Evolutionary conservation across 2,113 vertebrate species (phyloP).

Genomic region (Plecturocebus donacophilus): DNA sequence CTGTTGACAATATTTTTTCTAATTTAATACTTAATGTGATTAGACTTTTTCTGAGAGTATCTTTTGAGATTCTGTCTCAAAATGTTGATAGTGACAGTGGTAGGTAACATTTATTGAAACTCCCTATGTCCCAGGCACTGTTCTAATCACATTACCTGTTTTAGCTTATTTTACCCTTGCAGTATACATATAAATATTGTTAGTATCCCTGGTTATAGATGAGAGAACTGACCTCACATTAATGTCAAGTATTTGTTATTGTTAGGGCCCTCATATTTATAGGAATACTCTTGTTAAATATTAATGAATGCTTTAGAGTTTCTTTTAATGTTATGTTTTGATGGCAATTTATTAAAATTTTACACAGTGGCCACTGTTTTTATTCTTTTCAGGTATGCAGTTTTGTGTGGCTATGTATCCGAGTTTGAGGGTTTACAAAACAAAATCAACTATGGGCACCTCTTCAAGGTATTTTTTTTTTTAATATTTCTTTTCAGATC

Average conservation of each 20-base stretch:
- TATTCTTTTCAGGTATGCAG: slow-evolving; percentile 90
- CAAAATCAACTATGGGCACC: slow-evolving; percentile 96
- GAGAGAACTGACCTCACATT: background rate
- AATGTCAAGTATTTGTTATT: background rate
- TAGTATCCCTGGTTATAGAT: background rate
- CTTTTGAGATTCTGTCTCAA: no score
- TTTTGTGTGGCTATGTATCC: slow-evolving; percentile 95
- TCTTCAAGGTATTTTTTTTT: slow-evolving; percentile 92
- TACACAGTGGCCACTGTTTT: background rate
- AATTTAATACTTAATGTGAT: background rate
- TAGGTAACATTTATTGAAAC: background rate
- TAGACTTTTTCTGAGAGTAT: background rate
- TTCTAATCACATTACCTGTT: background rate
- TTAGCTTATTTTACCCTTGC: background rate
- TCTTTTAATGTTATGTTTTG: slow-evolving; percentile 48
- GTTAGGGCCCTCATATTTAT: background rate
- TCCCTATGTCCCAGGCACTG: background rate
- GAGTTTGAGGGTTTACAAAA: slow-evolving; percentile 96
- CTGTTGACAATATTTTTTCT: background rate
- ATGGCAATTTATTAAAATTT: slow-evolving; percentile 26
- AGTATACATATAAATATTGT: background rate
- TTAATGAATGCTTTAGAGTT: slow-evolving; percentile 27
- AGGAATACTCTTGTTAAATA: background rate
- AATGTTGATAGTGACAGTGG: background rate
- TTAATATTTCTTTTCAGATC: no score